Base-by-base conservation (phyloP, 2,888 invertebrate genomes). In the Gandaritis pyraliata region DNA sequence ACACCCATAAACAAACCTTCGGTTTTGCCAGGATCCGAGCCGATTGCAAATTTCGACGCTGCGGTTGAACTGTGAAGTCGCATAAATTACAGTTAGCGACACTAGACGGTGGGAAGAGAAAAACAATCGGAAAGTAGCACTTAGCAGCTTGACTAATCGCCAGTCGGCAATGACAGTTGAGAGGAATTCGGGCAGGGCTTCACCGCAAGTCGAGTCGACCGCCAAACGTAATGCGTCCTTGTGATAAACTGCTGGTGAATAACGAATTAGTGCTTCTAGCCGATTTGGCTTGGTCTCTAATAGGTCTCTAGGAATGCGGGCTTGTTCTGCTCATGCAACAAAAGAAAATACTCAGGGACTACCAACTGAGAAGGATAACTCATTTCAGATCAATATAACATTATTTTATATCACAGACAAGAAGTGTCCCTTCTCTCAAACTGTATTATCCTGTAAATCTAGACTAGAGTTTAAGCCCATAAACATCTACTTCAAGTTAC, bases 101-200 rank as follows among this genome's bases (percentile, higher is more conserved):
- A 68, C 62, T 68, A 68, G 67, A 66, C 84, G 82, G 78, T 78
- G 41, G 50, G 80, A 85, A 82, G 87, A 88, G 88, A 91, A 92
- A 91, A 91, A 91, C 88, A 89, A 89, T 87, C 81, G 83, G 81
- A 82, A 87, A 90, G 89, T 88, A 88, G 87, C 89, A 90, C 91
- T 92, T 89, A 90, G 84, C 81, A 82, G 84, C 82, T 86, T 90
- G 90, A 90, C 85, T 90, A 90, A 92, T 91, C 88, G 90, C 85
- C 76, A 80, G 80, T 75, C 83, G 80, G 82, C 81, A 83, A 86
- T 88, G 91, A 90, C 91, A 90, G 85, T 81, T 83, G 71, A 72
- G 79, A 73, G 81, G 81, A 79, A 78, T 83, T 82, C 71, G 78
- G 80, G 77, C 75, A 72, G 70, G 70, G 69, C 76, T 72, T 74